Evolutionary conservation across 1,140 invertebrate genomes (phyloP).

Genomic region (Bombus pyrosoma): DNA sequence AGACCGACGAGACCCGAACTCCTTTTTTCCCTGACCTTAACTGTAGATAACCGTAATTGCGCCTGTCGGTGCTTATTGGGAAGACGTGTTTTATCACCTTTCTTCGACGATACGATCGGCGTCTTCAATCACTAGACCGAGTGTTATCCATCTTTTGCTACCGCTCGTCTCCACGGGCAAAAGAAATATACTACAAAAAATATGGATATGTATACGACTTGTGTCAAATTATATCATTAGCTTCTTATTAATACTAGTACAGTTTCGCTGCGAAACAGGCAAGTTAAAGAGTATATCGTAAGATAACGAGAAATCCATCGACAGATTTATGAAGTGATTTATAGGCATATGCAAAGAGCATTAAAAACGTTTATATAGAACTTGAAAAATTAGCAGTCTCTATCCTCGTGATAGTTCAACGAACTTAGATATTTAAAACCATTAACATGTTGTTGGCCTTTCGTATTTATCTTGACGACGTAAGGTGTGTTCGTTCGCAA

Average conservation of each 20-base stretch:
- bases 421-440: background rate
- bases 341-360: background rate
- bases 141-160: background rate
- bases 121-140: slow-evolving; percentile 20
- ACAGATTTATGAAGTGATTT: background rate
- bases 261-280: background rate
- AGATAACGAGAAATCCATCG: background rate
- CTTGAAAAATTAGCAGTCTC: background rate
- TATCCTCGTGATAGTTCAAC: background rate
- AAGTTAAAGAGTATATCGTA: background rate
- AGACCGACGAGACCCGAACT: slow-evolving; percentile 66
- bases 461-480: background rate
- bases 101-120: background rate
- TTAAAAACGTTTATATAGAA: background rate
- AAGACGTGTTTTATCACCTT: slow-evolving; percentile 55
- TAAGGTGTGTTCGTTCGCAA: background rate
- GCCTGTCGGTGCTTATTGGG: slow-evolving; percentile 44
- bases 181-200: background rate
- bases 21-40: slow-evolving; percentile 71
- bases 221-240: background rate
- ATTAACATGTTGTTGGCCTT: background rate
- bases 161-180: background rate
- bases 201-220: background rate
- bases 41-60: slow-evolving; percentile 68
- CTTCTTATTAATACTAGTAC: background rate